These are phyloP conservation scores for Poeciliopsis turneri DNA, from an alignment of 2,797 vertebrate species.

Conservation along the genomic window DNA sequence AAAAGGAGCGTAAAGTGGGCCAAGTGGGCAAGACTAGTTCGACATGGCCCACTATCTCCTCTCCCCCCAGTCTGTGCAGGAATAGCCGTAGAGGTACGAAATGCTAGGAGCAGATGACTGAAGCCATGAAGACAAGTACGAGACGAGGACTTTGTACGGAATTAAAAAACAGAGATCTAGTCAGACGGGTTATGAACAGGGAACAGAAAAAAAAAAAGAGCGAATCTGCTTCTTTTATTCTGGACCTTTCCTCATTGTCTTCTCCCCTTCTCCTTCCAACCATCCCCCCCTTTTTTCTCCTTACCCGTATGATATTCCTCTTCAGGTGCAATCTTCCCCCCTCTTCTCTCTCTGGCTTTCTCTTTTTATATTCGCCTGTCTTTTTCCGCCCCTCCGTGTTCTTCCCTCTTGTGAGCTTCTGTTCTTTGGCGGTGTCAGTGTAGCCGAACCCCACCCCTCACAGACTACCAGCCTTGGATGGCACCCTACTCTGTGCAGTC, in stretches of 20 bases:
- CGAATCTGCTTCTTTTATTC: slow-evolving; percentile 58
- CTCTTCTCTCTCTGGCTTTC: slow-evolving; percentile 67
- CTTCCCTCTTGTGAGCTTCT: slow-evolving; percentile 37
- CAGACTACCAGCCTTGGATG: slow-evolving; percentile 80
- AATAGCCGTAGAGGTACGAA: slow-evolving; percentile 40
- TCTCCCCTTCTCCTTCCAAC: slow-evolving; percentile 53
- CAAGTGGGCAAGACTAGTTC: slow-evolving; percentile 55
- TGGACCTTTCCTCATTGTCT: slow-evolving; percentile 71
- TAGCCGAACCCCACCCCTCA: slow-evolving; percentile 85
- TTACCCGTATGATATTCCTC: slow-evolving; percentile 84
- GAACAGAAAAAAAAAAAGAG: slow-evolving; percentile 33
- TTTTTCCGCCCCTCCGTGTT: slow-evolving; percentile 61
- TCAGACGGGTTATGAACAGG: slow-evolving; percentile 41
- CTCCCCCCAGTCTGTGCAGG: slow-evolving; percentile 22
- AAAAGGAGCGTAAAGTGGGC: slow-evolving; percentile 53
- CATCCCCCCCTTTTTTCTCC: slow-evolving; percentile 64
- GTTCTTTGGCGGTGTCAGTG: slow-evolving; percentile 76
- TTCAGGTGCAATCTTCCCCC: slow-evolving; percentile 79
- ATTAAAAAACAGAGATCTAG: slow-evolving; percentile 28
- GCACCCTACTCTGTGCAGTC: slow-evolving; percentile 79
- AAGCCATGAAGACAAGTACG: slow-evolving; percentile 17
- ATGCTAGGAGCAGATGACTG: slow-evolving; percentile 29
- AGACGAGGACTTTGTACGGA: slow-evolving; percentile 29
- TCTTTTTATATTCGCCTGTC: slow-evolving; percentile 57
- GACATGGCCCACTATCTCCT: slow-evolving; percentile 48